phyloP scores from a whole-genome alignment of 1,140 invertebrate genomes.

The Phthorimaea operculella region DNA sequence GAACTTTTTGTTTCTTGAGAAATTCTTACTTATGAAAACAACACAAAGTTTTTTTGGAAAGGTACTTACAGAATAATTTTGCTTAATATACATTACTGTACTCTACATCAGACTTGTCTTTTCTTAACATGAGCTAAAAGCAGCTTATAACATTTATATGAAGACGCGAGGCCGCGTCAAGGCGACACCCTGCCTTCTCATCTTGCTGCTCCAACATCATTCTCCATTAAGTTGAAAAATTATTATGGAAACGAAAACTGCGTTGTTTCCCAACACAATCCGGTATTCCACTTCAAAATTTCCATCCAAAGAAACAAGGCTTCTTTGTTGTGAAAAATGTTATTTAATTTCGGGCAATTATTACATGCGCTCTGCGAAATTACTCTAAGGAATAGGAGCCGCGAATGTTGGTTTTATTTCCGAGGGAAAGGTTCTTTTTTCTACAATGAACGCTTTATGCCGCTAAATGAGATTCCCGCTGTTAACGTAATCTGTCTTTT shows the following conservation, averaged over 20 bases:
- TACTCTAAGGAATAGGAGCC: conserved; percentile 59
- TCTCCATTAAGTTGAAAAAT: conserved; percentile 54
- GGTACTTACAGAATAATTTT: too few relatives aligned
- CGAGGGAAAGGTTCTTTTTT: conserved; percentile 42
- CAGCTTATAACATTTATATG: too few relatives aligned
- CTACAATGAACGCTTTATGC: conserved; percentile 57
- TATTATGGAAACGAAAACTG: conserved; percentile 50
- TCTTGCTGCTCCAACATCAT: conserved; percentile 32
- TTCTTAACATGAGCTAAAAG: too few relatives aligned
- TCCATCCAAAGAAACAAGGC: conserved; percentile 36
- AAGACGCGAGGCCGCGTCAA: too few relatives aligned
- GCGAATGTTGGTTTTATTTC: conserved; percentile 50
- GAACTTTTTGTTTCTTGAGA: too few relatives aligned
- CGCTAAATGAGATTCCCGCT: conserved; percentile 55
- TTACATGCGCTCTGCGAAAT: conserved; percentile 62
- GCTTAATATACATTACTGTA: too few relatives aligned
- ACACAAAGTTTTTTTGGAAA: too few relatives aligned
- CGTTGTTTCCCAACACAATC: conserved; percentile 45
- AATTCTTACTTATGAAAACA: too few relatives aligned
- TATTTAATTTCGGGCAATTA: conserved; percentile 66
- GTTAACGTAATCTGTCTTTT: conserved; percentile 53
- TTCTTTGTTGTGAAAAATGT: conserved; percentile 65
- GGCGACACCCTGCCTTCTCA: too few relatives aligned
- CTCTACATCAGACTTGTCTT: too few relatives aligned
- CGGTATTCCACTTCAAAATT: conserved; percentile 47